Base-by-base conservation (phyloP, 2,113 vertebrate species). In the Clinocottus analis region DNA sequence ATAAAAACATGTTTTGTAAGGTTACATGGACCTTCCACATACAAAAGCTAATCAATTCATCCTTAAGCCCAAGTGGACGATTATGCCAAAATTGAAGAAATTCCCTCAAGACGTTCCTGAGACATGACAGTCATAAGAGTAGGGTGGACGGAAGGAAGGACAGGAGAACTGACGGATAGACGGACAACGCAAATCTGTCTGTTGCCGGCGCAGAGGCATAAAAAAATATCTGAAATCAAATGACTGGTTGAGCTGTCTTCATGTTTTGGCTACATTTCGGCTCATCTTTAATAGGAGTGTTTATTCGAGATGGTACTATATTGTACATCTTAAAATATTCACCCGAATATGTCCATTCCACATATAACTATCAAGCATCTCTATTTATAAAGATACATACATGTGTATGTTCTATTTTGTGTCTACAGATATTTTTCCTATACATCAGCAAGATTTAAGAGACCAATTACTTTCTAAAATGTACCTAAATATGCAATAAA, bases 401-500 rank as follows among this genome's bases (percentile, higher is more conserved):
- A 65, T 51, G 41, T 63, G 61, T 77, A 76, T 60, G 64, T 77
- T 53, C 23, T 79, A 59, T 47, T 75, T 74, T 39, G 23, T 39
- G 21, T 75, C 51, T 60, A 76, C 29, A 45, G 25, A 67, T 5
- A 80, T 47, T 0, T 78, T 19, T 72, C n/a, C 31, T 58, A 58
- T 17, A 37, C 43, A 83, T 77, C 2, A 72, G 33, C 43, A 74
- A 63, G 25, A 75, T 75, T 83, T 67, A 78, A 87, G 39, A 90
- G 74, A 66, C 31, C 31, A 87, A 84, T 82, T 63, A 75, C 31
- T 72, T 84, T 67, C 11, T 39, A 80, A 76, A 72, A 45, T 80
- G 41, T 66, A 74, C 55, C 33, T 81, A 83, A 70, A 69, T 66
- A 65, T 87, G 73, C 73, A 80, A 86, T 87, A 78, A 87, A 84